Base-by-base conservation (phyloP, 1,140 invertebrate genomes). In the Drosophila nigromelanica region DNA sequence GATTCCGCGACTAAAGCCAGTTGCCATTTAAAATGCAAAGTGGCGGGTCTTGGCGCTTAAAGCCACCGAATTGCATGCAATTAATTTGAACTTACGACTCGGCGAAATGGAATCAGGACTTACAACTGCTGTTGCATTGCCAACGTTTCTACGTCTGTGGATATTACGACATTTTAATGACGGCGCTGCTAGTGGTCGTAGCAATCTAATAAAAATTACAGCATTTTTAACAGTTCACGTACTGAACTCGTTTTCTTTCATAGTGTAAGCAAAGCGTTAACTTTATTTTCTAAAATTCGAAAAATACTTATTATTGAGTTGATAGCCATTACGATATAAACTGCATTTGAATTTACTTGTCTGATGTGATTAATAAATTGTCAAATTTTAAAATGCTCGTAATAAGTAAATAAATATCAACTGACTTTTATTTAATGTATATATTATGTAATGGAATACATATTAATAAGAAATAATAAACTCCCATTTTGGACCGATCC, bases 81-180 rank as follows among this genome's bases (percentile, higher is more conserved):
- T 90, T 90, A 87, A 87, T 85, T 85, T 79, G 43, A 77, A 66
- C 74, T 82, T 78, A 89, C 21, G 81, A 54, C 48, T 52, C 18
- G 27, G 8, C 35, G 24, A 52, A 70, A 61, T 21, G 47, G 33
- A 43, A 70, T 55, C 33, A 37, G 30, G 11, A 73, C 30, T 51
- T 14, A 60, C 39, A 68, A 27, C 54, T 33, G 47, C 27, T 58
- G 15, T 33, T 70, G 68, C 43, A 61, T 39, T 54, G 12, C 30
- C 12, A 5, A 37, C 33, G n/a, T 35, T 15, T 14, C 39, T 24
- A 11, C 14, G 47, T 37, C 12, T 15, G 14, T 40, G 55, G 15
- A 21, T 35, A 33, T 64, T 64, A 64, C 52, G 68, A 71, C 42
- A 35, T 56, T 71, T 56, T 64, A 71, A 71, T 48, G 68, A 51